Percentiles rank a stretch among this genome's conserved stretches.
Evolutionary conservation across 2,797 vertebrate species (phyloP).

Genomic region (Denticeps clupeoides): DNA sequence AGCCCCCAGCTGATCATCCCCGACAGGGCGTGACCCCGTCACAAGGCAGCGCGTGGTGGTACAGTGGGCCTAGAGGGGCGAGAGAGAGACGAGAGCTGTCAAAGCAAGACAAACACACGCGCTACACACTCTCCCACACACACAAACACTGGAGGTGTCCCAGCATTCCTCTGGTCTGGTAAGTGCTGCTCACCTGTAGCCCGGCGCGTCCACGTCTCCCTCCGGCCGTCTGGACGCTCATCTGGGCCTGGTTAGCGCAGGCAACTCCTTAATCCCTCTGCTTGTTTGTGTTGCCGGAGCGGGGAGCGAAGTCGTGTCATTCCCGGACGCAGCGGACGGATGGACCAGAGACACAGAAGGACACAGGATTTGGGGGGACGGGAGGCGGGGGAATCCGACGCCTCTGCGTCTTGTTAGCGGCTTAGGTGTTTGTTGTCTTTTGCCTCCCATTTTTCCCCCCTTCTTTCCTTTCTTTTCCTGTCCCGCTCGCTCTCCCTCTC

Average conservation of each 20-base stretch:
- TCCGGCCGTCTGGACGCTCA: slow-evolving; percentile 9
- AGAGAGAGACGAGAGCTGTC: background rate
- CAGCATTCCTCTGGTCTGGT: background rate
- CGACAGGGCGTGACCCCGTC: no score
- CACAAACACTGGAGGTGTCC: background rate
- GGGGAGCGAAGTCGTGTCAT: slow-evolving; percentile 16
- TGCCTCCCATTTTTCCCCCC: slow-evolving; percentile 27
- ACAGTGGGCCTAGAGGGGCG: no score
- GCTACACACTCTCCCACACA: background rate
- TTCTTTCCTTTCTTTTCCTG: slow-evolving; percentile 30
- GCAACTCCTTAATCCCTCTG: slow-evolving; percentile 23
- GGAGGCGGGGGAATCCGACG: slow-evolving; percentile 22
- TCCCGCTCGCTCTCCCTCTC: slow-evolving; percentile 18
- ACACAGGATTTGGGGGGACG: slow-evolving; percentile 4
- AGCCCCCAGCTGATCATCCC: no score
- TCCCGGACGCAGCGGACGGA: slow-evolving; percentile 10
- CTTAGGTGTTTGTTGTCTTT: slow-evolving; percentile 36
- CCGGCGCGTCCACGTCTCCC: slow-evolving; percentile 11
- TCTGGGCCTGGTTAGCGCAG: slow-evolving; percentile 28
- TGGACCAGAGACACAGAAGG: slow-evolving; percentile 5
- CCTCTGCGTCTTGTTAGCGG: slow-evolving; percentile 36
- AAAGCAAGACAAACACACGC: background rate
- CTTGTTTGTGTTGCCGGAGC: slow-evolving; percentile 32
- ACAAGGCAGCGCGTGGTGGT: no score
- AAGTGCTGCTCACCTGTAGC: slow-evolving; percentile 13